Percentiles rank a stretch among this genome's conserved stretches.
These are phyloP conservation scores for Nyctereutes procyonoides DNA, from an alignment of 2,113 vertebrate genomes.

Conservation along the genomic window DNA sequence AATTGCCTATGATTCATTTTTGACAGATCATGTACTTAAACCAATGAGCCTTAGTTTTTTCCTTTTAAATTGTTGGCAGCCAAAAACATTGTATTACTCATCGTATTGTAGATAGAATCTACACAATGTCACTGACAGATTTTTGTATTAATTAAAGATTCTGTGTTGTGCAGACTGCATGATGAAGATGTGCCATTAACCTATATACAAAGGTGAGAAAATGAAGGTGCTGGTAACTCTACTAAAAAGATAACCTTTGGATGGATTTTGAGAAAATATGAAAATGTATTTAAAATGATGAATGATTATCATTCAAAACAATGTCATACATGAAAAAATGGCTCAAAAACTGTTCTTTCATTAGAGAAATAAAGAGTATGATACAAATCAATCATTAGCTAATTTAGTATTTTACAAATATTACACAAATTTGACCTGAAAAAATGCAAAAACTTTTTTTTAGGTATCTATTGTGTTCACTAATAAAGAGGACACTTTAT, in stretches of 20 bases:
- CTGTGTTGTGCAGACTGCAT: not conserved
- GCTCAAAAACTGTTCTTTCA: not conserved
- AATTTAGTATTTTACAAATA: not conserved
- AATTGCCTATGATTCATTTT: conserved; percentile 56
- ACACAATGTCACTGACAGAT: not conserved
- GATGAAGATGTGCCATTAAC: not conserved
- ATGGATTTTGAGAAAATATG: not conserved
- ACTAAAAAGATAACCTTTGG: not conserved
- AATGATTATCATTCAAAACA: not conserved
- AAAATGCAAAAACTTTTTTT: not conserved
- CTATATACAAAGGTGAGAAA: not conserved
- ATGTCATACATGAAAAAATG: not conserved
- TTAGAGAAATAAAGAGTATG: not conserved
- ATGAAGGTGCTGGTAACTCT: not conserved
- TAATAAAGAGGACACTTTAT: not conserved
- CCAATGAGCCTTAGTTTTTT: not conserved
- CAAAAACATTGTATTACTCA: conserved; percentile 13
- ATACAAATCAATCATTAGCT: not conserved
- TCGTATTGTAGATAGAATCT: not conserved
- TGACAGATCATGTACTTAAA: conserved; percentile 11
- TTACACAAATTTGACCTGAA: not conserved
- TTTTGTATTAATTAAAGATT: not conserved
- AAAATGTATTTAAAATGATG: not conserved
- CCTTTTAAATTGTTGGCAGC: not conserved
- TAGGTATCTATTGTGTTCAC: not conserved